A percentile compares a stretch with the other conserved stretches of the same genome.
Conservation (phyloP, 2,797 vertebrate genomes). For the Tamandua tetradactyla region DNA sequence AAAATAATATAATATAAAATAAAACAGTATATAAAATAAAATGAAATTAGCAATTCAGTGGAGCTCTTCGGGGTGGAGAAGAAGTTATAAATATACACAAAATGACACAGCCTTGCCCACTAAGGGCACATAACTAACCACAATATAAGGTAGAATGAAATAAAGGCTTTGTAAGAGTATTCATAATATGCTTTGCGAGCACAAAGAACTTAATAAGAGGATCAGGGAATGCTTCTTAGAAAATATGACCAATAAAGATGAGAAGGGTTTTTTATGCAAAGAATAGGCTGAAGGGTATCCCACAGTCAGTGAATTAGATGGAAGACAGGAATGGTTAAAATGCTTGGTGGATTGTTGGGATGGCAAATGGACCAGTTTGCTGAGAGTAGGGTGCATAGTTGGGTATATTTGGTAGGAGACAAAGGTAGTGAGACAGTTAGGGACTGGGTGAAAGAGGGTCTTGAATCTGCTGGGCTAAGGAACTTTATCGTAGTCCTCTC, state of each 20-base stretch:
- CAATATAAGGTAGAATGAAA: constrained; percentile 16
- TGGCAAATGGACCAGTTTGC: not conserved
- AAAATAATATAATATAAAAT: not conserved
- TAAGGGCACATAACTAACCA: not conserved
- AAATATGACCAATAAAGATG: not conserved
- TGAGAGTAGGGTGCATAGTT: not conserved
- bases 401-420: not conserved
- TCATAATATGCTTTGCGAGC: constrained; percentile 29
- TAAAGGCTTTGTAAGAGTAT: not conserved
- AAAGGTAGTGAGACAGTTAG: not conserved
- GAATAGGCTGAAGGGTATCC: not conserved
- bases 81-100: constrained; percentile 26
- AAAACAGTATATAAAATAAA: not conserved
- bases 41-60: not conserved
- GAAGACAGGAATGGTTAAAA: not conserved
- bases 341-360: not conserved
- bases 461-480: not conserved
- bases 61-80: not conserved
- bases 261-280: not conserved
- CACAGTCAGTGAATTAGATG: not conserved
- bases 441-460: not conserved
- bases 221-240: not conserved
- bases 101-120: not conserved
- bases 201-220: not conserved
- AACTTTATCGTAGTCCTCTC: not conserved